phyloP scores from a whole-genome alignment of 2,888 invertebrate genomes.

The Thymelicus sylvestris region DNA sequence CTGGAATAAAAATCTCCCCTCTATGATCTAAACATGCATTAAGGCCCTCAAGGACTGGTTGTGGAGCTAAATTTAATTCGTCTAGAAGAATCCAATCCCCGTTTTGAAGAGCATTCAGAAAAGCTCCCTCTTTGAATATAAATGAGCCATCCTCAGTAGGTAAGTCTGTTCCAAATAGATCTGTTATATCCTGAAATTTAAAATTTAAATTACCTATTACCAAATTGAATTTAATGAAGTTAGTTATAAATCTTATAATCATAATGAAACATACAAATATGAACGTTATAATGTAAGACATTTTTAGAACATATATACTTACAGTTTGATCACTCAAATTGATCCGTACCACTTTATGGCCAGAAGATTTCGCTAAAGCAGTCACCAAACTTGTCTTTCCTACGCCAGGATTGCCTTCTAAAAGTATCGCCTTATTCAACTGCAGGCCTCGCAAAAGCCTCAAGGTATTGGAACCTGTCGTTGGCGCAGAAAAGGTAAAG shows the following conservation, averaged over 20 bases:
- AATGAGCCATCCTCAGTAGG: slow-evolving; percentile 98
- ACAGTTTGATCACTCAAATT: slow-evolving; percentile 99
- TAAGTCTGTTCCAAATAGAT: slow-evolving; percentile 98
- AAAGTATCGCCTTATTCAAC: slow-evolving; percentile 94
- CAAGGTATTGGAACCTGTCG: slow-evolving; percentile 92
- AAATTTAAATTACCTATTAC: not conserved
- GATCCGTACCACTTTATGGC: slow-evolving; percentile 94
- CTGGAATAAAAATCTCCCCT: slow-evolving; percentile 97
- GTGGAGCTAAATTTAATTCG: slow-evolving; percentile 98
- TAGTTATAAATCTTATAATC: too few species aligned
- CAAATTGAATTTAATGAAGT: not conserved
- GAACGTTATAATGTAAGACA: not conserved
- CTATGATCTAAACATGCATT: slow-evolving; percentile 99
- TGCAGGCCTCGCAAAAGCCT: slow-evolving; percentile 95
- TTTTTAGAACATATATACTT: slow-evolving; percentile 59
- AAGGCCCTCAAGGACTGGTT: slow-evolving; percentile 98
- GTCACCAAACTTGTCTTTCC: slow-evolving; percentile 98
- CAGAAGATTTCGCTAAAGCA: slow-evolving; percentile 93
- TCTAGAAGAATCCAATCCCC: slow-evolving; percentile 99
- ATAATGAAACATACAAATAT: too few species aligned
- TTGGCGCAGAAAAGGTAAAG: slow-evolving; percentile 91
- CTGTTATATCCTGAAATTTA: slow-evolving; percentile 92
- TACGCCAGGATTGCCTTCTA: slow-evolving; percentile 99
- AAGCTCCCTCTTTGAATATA: slow-evolving; percentile 98
- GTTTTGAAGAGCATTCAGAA: slow-evolving; percentile 95